phyloP scores from a whole-genome alignment of 2,888 invertebrate genomes.

The Ditula angustiorana region DNA sequence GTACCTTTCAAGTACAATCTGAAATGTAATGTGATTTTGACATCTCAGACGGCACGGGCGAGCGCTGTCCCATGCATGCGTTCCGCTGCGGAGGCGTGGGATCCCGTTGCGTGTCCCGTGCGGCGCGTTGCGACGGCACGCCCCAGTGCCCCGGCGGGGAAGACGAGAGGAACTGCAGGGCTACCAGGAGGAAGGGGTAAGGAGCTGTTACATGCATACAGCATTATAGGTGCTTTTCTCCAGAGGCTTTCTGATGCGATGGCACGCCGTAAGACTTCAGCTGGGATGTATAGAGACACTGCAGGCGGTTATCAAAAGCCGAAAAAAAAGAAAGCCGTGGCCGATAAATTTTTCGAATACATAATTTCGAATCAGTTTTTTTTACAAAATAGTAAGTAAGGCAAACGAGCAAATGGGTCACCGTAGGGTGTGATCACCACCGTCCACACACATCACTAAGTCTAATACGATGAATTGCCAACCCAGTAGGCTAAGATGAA shows the following conservation, averaged over 20 bases:
- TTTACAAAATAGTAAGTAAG: too few species aligned
- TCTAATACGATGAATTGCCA: too few species aligned
- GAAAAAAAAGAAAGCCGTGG: too few species aligned
- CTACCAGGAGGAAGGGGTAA: conserved; percentile 84
- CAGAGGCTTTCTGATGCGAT: neutral
- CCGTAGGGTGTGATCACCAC: too few species aligned
- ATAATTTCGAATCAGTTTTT: too few species aligned
- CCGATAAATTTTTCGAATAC: too few species aligned
- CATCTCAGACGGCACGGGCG: conserved; percentile 68
- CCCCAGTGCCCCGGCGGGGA: conserved; percentile 91
- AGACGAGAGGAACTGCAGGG: conserved; percentile 89
- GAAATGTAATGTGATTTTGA: neutral
- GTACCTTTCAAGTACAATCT: neutral
- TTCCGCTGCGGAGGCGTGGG: conserved; percentile 89
- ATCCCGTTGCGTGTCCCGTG: conserved; percentile 90
- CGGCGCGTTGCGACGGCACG: conserved; percentile 92
- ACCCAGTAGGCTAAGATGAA: too few species aligned
- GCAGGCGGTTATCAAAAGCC: too few species aligned
- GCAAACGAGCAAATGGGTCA: too few species aligned
- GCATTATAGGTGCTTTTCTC: too few species aligned
- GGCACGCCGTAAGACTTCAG: neutral
- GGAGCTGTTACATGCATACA: conserved; percentile 25
- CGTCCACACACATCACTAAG: too few species aligned
- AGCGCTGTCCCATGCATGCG: conserved; percentile 89
- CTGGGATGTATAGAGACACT: too few species aligned